These are phyloP conservation scores for Gymnogyps californianus DNA, from an alignment of 2,113 vertebrate species.

Conservation along the genomic window DNA sequence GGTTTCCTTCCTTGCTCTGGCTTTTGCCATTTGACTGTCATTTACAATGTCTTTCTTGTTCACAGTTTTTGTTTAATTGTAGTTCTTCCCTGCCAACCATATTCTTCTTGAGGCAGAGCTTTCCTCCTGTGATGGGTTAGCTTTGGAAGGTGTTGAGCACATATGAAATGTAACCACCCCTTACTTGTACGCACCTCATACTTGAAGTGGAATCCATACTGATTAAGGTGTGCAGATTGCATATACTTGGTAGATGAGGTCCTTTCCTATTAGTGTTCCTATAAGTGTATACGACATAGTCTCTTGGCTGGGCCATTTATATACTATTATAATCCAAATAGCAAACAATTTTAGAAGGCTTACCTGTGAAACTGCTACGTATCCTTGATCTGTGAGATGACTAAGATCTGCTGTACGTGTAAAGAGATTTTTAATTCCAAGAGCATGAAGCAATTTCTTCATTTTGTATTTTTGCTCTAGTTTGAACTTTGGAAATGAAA, in stretches of 20 bases:
- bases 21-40: neutral
- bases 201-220: neutral
- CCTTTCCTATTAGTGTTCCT: neutral
- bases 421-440: conserved; percentile 83
- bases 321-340: conserved; percentile 54
- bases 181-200: neutral
- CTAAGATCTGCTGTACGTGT: conserved; percentile 77
- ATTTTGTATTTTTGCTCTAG: conserved; percentile 85
- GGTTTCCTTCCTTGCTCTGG: neutral
- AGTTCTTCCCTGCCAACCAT: neutral
- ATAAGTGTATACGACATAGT: neutral
- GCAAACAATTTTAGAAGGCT: conserved; percentile 2
- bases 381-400: conserved; percentile 69
- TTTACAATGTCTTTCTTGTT: neutral
- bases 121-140: neutral
- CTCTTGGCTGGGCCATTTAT: conserved; percentile 54
- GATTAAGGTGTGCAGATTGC: neutral
- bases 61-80: neutral
- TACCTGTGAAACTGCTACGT: conserved; percentile 83
- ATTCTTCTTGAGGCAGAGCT: neutral
- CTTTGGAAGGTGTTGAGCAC: neutral
- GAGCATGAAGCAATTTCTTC: conserved; percentile 78
- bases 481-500: conserved; percentile 88
- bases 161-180: neutral
- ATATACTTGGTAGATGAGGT: neutral